Base-by-base conservation (phyloP, 1,140 invertebrate species). In the Drosophila baimaii region DNA sequence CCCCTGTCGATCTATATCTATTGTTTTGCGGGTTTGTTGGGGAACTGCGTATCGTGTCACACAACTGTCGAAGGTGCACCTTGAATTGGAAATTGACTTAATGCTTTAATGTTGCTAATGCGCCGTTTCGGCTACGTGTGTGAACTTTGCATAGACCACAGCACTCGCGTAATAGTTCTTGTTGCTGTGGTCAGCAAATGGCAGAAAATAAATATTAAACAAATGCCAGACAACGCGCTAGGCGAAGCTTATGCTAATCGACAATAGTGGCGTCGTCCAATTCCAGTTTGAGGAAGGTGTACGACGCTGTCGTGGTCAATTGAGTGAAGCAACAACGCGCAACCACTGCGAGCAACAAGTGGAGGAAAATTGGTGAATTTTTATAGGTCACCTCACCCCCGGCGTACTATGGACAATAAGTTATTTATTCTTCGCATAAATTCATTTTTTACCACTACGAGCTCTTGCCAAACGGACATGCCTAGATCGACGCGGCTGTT, bases 191-290 rank as follows among this genome's bases (percentile, higher is more conserved):
- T 88, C 83, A 88, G 25, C 83, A 80, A 83, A 86, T 79, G 83
- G 80, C 83, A 88, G 63, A 88, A 88, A 80, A 88, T 88, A 84
- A 88, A 88, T 88, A 88, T 88, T 88, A 88, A 88, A 84, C 83
- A 88, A 72, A 58, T 55, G 55, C 46, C 41, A 37, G 52, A 19
- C 70, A 37, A n/a, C n/a, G 35, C 33, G 37, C 37, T 64, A 27
- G 12, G 35, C 43, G 27, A 47, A 44, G 49, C 25, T 37, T 75
- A 82, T 86, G 82, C 79, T 76, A 85, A 85, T 85, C 39, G 12
- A 23, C 25, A 1, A 33, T 25, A 47, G 39, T 54, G 39, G 35
- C 43, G 39, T 27, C 19, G 43, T 52, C 61, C 43, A 41, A 39
- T 58, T 37, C n/a, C n/a, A 41, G 33, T 55, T 63, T 47, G 33